These are phyloP conservation scores for Axea sp. DNA, from an alignment of 2,888 invertebrate genomes.

Conservation along the genomic window DNA sequence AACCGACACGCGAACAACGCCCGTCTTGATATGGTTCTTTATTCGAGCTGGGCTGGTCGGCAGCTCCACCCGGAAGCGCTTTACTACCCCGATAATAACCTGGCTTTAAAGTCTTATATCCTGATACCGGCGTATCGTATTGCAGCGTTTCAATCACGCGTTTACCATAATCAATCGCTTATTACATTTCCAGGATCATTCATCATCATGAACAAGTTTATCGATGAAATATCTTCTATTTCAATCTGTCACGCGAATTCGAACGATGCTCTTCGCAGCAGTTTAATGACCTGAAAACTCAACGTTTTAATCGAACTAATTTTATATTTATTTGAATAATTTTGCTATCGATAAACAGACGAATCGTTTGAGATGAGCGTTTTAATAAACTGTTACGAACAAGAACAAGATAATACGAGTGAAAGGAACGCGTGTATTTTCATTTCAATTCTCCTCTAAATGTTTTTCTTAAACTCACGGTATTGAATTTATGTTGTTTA, in stretches of 20 bases:
- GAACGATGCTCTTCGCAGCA: too few relatives aligned
- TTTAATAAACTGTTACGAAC: constrained; percentile 23
- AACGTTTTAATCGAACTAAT: background rate
- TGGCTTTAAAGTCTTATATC: constrained; percentile 36
- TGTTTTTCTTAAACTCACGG: background rate
- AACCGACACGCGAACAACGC: constrained; percentile 51
- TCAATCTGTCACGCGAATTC: background rate
- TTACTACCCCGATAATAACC: constrained; percentile 46
- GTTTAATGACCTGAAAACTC: too few relatives aligned
- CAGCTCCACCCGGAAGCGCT: constrained; percentile 34
- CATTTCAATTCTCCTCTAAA: constrained; percentile 9
- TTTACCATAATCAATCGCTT: constrained; percentile 50
- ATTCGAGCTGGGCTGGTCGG: constrained; percentile 26
- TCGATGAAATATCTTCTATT: constrained; percentile 5
- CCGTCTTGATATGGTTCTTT: constrained; percentile 26
- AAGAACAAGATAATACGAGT: too few relatives aligned
- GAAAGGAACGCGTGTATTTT: background rate
- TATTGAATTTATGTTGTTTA: background rate
- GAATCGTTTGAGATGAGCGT: background rate
- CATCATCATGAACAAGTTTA: constrained; percentile 22
- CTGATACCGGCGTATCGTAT: constrained; percentile 33
- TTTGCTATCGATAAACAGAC: background rate
- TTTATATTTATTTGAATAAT: background rate
- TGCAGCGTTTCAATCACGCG: constrained; percentile 33
- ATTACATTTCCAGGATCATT: constrained; percentile 12